phyloP scores from a whole-genome alignment of 2,888 invertebrate genomes.

The Opisthograptis luteolata region DNA sequence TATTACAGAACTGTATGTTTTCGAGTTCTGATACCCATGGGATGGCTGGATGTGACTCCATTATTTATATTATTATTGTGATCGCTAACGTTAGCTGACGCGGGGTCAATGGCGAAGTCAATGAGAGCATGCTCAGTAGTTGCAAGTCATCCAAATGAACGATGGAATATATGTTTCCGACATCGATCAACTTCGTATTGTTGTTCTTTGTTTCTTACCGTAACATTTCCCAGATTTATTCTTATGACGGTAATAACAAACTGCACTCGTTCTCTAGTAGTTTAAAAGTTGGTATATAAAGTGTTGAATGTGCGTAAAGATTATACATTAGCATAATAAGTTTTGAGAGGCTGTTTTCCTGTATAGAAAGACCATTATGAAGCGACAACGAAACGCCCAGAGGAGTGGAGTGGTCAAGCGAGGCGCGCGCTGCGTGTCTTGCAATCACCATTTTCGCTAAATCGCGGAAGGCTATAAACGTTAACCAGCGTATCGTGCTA shows the following conservation, averaged over 20 bases:
- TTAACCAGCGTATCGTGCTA: constrained; percentile 77
- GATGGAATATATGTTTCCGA: constrained; percentile 79
- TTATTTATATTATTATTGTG: constrained; percentile 79
- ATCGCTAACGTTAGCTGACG: constrained; percentile 62
- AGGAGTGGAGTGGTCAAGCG: constrained; percentile 34
- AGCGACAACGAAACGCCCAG: constrained; percentile 36
- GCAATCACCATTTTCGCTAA: constrained; percentile 74
- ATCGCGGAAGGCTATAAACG: constrained; percentile 75
- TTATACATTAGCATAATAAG: constrained; percentile 16
- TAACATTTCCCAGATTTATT: constrained; percentile 26
- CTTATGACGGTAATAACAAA: constrained; percentile 13
- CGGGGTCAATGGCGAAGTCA: constrained; percentile 80
- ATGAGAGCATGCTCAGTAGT: constrained; percentile 75
- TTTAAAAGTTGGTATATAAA: constrained; percentile 12
- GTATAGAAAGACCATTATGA: constrained; percentile 31
- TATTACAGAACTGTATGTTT: constrained; percentile 58
- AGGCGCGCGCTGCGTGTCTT: constrained; percentile 44
- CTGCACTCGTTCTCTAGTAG: not conserved
- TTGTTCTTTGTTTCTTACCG: constrained; percentile 61
- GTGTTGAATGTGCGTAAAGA: constrained; percentile 6
- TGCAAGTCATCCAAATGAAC: constrained; percentile 79
- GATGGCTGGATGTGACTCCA: constrained; percentile 72
- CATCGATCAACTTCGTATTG: constrained; percentile 62
- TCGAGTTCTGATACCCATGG: constrained; percentile 60
- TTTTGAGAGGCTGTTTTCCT: constrained; percentile 29